A percentile compares a stretch with the other conserved stretches of the same genome.
Evolutionary conservation across 2,797 vertebrate species (phyloP).

Genomic region (Sphaeramia orbicularis): DNA sequence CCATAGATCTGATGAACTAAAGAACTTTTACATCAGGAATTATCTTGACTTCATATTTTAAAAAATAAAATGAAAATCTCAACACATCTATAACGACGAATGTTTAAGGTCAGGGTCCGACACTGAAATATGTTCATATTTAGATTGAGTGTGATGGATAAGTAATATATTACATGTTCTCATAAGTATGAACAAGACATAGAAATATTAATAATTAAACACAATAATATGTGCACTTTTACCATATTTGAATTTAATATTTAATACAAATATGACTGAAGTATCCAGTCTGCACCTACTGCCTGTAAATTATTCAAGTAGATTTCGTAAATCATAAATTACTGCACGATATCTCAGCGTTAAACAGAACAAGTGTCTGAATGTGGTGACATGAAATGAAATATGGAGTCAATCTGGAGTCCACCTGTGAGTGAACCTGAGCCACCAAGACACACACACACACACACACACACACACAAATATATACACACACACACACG

Average conservation of each 20-base stretch:
- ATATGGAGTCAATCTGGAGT: background rate
- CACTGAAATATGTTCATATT: constrained; percentile 8
- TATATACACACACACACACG: too few relatives aligned
- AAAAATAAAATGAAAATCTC: too few relatives aligned
- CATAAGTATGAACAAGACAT: constrained; percentile 4
- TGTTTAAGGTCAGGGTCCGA: too few relatives aligned
- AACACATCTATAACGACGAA: too few relatives aligned
- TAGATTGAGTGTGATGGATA: too few relatives aligned
- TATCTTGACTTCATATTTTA: too few relatives aligned
- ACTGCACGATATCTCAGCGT: background rate
- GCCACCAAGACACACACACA: too few relatives aligned
- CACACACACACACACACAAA: too few relatives aligned
- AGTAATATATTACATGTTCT: constrained; percentile 3
- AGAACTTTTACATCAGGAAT: too few relatives aligned
- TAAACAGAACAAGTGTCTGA: background rate
- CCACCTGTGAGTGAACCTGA: constrained; percentile 13
- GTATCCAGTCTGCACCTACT: background rate
- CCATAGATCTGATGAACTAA: too few relatives aligned
- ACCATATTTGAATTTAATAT: background rate
- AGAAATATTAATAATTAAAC: constrained; percentile 2
- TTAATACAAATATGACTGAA: background rate
- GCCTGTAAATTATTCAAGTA: background rate
- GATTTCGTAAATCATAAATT: background rate
- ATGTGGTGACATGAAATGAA: background rate
- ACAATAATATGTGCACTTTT: background rate